Evolutionary conservation across 2,797 vertebrate species (phyloP).

Genomic region (Propithecus perrieri): DNA sequence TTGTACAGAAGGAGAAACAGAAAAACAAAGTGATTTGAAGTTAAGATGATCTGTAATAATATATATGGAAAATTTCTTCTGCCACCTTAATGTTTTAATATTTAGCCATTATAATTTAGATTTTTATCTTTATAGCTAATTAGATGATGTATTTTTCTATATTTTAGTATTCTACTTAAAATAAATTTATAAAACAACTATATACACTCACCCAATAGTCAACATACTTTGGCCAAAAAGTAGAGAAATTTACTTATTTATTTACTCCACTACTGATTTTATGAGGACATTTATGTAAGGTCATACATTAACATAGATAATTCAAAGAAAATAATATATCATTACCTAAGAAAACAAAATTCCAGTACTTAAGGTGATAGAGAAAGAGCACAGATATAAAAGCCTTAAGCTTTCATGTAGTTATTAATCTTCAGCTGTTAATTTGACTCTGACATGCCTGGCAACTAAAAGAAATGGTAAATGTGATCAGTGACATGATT

Average conservation of each 20-base stretch:
- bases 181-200: slow-evolving; percentile 14
- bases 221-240: not conserved
- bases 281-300: not conserved
- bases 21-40: not conserved
- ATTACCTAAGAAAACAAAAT: slow-evolving; percentile 1
- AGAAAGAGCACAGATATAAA: not conserved
- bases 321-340: not conserved
- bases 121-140: not conserved
- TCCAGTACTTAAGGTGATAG: not conserved
- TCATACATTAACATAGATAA: not conserved
- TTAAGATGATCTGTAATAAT: slow-evolving; percentile 12
- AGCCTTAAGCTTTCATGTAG: not conserved
- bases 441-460: not conserved
- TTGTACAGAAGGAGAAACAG: not conserved
- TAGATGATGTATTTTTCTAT: not conserved
- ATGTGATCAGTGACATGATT: not conserved
- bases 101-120: slow-evolving; percentile 32
- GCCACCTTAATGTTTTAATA: slow-evolving; percentile 10
- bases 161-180: slow-evolving; percentile 47
- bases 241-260: not conserved
- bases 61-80: slow-evolving; percentile 33
- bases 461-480: slow-evolving; percentile 17
- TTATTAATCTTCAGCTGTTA: slow-evolving; percentile 8
- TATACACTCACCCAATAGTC: not conserved
- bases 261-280: not conserved